Conservation (phyloP, 1,140 invertebrate genomes). For the Drosophila triauraria region DNA sequence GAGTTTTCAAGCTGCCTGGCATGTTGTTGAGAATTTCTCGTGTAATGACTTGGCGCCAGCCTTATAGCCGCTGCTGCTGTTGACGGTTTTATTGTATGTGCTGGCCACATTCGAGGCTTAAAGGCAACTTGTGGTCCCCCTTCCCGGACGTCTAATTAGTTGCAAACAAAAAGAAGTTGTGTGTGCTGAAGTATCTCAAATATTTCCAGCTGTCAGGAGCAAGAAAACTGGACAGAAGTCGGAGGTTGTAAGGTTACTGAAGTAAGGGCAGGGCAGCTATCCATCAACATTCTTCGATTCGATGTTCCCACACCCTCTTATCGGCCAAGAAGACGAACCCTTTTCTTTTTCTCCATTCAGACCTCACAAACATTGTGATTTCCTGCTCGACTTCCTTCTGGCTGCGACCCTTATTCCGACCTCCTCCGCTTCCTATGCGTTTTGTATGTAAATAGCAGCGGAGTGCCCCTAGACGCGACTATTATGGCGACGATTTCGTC, state of each 20-base stretch:
- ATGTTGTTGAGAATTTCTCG: constrained; percentile 57
- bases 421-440: constrained; percentile 6
- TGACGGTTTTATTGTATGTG: constrained; percentile 8
- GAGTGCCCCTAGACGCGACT: constrained; percentile 31
- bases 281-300: constrained; percentile 4
- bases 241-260: neutral
- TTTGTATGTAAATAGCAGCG: constrained; percentile 39
- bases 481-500: constrained; percentile 56
- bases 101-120: constrained; percentile 21
- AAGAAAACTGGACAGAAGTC: constrained; percentile 6
- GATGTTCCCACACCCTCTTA: constrained; percentile 30
- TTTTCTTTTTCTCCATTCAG: constrained; percentile 24
- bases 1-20: constrained; percentile 35
- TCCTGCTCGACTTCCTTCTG: constrained; percentile 49
- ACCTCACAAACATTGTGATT: constrained; percentile 55
- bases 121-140: constrained; percentile 43
- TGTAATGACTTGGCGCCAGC: constrained; percentile 41
- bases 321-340: constrained; percentile 26
- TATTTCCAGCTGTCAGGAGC: constrained; percentile 62
- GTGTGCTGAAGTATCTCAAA: constrained; percentile 57
- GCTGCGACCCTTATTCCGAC: constrained; percentile 58
- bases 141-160: constrained; percentile 43
- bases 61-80: neutral
- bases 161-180: constrained; percentile 22
- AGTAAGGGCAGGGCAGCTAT: neutral